Evolutionary conservation across 2,888 invertebrate species (phyloP).

Genomic region (Heliconius hortense): DNA sequence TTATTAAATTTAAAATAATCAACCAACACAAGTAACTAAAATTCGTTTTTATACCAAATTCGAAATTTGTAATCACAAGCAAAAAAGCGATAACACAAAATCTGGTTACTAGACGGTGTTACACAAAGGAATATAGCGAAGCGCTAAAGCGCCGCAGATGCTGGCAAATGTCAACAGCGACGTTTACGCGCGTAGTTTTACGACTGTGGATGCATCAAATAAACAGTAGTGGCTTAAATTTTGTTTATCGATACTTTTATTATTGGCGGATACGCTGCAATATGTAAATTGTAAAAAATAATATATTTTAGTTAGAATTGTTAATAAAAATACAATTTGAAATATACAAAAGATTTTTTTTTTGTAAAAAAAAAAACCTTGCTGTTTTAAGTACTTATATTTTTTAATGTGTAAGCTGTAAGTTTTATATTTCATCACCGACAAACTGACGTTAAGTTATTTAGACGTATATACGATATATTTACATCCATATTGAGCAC

Average conservation of each 20-base stretch:
- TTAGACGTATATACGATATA: slow-evolving; percentile 23
- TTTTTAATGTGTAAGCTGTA: neutral
- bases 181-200: slow-evolving; percentile 82
- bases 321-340: too few relatives aligned
- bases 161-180: slow-evolving; percentile 74
- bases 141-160: slow-evolving; percentile 80
- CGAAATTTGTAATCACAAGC: slow-evolving; percentile 33
- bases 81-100: slow-evolving; percentile 54
- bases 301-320: neutral
- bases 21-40: neutral
- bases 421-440: neutral
- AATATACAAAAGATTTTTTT: too few relatives aligned
- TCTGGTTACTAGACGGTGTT: slow-evolving; percentile 65
- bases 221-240: slow-evolving; percentile 64
- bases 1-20: neutral
- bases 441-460: neutral
- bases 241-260: slow-evolving; percentile 14
- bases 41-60: neutral
- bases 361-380: neutral
- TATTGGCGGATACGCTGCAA: neutral
- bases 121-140: slow-evolving; percentile 66
- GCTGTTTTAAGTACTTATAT: neutral
- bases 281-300: neutral
- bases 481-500: slow-evolving; percentile 41
- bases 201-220: slow-evolving; percentile 75